phyloP scores from a whole-genome alignment of 2,113 vertebrate species.

The Neoarius graeffei region DNA sequence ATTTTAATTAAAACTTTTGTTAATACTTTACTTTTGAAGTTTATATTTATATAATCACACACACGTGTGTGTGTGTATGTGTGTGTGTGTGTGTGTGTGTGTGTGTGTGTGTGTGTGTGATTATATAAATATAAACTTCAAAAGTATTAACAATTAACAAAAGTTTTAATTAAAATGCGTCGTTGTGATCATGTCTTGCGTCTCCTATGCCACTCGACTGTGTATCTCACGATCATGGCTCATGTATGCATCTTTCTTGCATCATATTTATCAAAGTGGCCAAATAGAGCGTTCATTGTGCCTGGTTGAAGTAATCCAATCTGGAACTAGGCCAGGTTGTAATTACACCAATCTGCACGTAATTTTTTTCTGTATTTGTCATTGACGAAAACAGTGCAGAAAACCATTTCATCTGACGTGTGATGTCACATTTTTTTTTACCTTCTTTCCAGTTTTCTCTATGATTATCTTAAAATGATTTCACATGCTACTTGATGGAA shows the following conservation, averaged over 20 bases:
- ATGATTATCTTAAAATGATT: neutral
- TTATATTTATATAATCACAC: too few relatives aligned
- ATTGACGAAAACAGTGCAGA: neutral
- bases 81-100: neutral
- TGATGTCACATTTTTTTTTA: neutral
- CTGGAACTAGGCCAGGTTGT: neutral
- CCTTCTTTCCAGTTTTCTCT: neutral
- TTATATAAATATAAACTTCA: too few relatives aligned
- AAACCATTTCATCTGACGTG: neutral
- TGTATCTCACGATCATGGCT: neutral
- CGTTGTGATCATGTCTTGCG: neutral
- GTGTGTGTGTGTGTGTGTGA: too few relatives aligned
- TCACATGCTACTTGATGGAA: neutral
- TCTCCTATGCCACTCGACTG: neutral
- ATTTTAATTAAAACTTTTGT: neutral
- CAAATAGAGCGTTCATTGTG: neutral
- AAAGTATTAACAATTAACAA: neutral
- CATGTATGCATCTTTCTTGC: neutral
- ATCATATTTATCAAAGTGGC: neutral
- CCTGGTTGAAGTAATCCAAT: neutral
- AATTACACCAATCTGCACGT: neutral
- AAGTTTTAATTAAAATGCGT: neutral
- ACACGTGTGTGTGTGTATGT: neutral
- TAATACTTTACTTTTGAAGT: too few relatives aligned
- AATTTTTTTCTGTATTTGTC: conserved; percentile 4